Conservation (phyloP, 1,140 invertebrate species). For the Ephestia elutella region DNA sequence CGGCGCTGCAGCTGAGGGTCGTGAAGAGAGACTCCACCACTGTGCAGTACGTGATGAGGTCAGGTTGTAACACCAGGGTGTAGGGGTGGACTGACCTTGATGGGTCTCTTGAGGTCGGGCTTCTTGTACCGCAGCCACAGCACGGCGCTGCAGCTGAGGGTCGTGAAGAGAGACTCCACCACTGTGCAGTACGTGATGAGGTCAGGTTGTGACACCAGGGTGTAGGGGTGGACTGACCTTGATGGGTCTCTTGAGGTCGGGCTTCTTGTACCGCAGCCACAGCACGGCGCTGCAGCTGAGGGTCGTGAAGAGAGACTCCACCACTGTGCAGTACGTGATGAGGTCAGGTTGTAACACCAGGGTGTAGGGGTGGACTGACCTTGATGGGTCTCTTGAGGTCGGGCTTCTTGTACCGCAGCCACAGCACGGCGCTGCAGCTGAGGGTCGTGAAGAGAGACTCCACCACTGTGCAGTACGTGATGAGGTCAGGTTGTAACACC, state of each 20-base stretch:
- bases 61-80: too few relatives aligned
- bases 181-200: conserved; percentile 96
- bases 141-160: conserved; percentile 90
- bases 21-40: conserved; percentile 96
- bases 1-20: conserved; percentile 89
- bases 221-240: conserved; percentile 78
- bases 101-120: conserved; percentile 88
- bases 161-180: conserved; percentile 94
- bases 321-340: conserved; percentile 96
- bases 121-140: conserved; percentile 89
- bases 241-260: conserved; percentile 88
- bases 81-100: conserved; percentile 79
- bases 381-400: conserved; percentile 90
- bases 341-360: conserved; percentile 90
- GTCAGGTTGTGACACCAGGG: conserved; percentile 93
- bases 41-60: conserved; percentile 95
- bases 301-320: conserved; percentile 93
- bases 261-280: conserved; percentile 87
- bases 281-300: conserved; percentile 91
- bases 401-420: conserved; percentile 88
- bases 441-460: conserved; percentile 94
- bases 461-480: conserved; percentile 96
- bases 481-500: conserved; percentile 92
- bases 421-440: conserved; percentile 91
- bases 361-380: conserved; percentile 73